Evolutionary conservation across 2,113 vertebrate species (phyloP), one percentile per base, ranked within the genome.

Genomic region (Xiphias gladius): DNA sequence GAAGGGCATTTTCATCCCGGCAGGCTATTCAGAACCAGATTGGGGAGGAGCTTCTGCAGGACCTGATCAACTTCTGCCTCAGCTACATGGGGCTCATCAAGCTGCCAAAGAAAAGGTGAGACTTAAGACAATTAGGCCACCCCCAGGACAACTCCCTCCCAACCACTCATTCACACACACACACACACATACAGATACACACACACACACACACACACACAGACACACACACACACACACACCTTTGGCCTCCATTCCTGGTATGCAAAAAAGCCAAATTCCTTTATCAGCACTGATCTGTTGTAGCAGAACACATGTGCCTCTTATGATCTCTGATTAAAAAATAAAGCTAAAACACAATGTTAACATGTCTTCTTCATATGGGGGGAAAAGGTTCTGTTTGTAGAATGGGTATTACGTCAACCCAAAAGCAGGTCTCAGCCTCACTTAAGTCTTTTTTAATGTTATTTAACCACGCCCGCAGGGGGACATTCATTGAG

Each of bases 41-140:
- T 0, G 98, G 98, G 0, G 98, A 99, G 81, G 98, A 99, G 82
- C 94, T 99, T 63, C 95, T 99, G 57, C 98, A 99, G 94, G 98
- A 99, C 32, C 93, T 99, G n/a, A 99, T 99, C 91, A 99, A 99
- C 89, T 99, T 98, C 94, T 99, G 98, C 78, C 97, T 99, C 85
- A 96, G 94, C 84, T 99, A 99, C 93, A 99, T 99, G 96, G 97
- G 98, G 0, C 94, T 98, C 82, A 96, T 99, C 88, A 97, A 98
- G 68, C 96, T 99, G 78, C 98, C 98, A 78, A 99, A 98, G 93
- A 99, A 99, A 94, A 96, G 98, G 98, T 98, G 91, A 96, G 17
- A 2, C 26, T 2, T 4, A 41, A 16, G 12, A 73, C 30, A 28
- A 1, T 61, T 48, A 32, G 28, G 22, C 30, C 9, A 13, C 14